Conservation (phyloP, 2,113 vertebrate species). For the Psittacula cyanocephala region DNA sequence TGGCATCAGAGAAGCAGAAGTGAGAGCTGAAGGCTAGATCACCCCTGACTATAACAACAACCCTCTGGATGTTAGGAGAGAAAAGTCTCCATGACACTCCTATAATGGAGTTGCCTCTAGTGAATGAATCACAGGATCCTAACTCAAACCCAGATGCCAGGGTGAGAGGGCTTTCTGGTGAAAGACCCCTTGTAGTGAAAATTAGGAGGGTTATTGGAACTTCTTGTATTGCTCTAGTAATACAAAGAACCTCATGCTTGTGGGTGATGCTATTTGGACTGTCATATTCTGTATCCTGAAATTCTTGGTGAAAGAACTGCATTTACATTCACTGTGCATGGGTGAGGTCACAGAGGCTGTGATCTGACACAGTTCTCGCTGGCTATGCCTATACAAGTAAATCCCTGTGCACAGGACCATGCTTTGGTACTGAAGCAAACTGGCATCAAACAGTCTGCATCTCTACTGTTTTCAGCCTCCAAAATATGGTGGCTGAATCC, state of each 20-base stretch:
- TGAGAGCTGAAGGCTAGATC: neutral
- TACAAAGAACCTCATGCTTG: neutral
- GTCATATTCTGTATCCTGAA: neutral
- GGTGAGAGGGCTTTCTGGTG: neutral
- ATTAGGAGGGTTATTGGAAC: neutral
- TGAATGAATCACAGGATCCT: neutral
- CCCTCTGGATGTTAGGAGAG: neutral
- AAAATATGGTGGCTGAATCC: neutral
- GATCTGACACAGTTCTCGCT: neutral
- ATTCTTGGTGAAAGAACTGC: neutral
- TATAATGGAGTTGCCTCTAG: neutral
- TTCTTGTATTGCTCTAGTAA: neutral
- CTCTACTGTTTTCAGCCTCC: neutral
- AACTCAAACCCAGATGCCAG: neutral
- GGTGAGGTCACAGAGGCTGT: neutral
- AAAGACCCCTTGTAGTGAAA: neutral
- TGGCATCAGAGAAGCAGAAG: neutral
- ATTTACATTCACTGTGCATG: neutral
- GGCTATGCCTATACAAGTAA: neutral
- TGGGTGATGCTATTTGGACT: neutral
- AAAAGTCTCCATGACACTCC: neutral
- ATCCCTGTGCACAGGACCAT: neutral
- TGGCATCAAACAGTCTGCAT: neutral
- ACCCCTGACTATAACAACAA: neutral
- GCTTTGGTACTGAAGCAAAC: neutral